Conservation (phyloP, 1,140 invertebrate species). For the Brachionus manjavacas region DNA sequence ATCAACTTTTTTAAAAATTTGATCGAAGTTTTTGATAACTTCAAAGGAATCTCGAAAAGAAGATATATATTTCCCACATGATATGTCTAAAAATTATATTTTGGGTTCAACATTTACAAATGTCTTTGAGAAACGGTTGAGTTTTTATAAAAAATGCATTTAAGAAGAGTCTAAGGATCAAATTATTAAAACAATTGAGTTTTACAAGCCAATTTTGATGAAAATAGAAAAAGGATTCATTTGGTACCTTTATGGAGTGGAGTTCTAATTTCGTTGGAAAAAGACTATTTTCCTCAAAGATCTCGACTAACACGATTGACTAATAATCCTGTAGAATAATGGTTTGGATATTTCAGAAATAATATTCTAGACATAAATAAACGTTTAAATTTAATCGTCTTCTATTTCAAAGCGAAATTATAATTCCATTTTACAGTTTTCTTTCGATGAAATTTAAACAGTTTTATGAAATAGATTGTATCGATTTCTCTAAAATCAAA, state of each 20-base stretch:
- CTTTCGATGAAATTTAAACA: background rate
- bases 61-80: no score
- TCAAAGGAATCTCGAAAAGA: background rate
- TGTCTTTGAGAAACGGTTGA: no score
- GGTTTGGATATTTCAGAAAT: constrained; percentile 19
- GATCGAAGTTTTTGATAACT: no score
- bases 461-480: background rate
- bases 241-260: background rate
- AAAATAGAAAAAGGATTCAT: no score
- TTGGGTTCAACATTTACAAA: no score
- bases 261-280: background rate
- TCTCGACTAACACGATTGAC: background rate
- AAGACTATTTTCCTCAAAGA: background rate
- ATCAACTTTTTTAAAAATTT: background rate
- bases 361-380: constrained; percentile 5
- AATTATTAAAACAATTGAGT: no score
- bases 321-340: background rate
- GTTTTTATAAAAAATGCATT: no score
- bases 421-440: background rate
- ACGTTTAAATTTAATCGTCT: background rate
- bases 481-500: background rate
- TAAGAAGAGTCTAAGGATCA: no score
- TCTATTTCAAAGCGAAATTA: background rate
- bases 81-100: no score
- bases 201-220: no score